Evolutionary conservation across 2,113 vertebrate species (phyloP), one percentile per base, ranked within the genome.

Genomic region (Sceloporus tristichus): DNA sequence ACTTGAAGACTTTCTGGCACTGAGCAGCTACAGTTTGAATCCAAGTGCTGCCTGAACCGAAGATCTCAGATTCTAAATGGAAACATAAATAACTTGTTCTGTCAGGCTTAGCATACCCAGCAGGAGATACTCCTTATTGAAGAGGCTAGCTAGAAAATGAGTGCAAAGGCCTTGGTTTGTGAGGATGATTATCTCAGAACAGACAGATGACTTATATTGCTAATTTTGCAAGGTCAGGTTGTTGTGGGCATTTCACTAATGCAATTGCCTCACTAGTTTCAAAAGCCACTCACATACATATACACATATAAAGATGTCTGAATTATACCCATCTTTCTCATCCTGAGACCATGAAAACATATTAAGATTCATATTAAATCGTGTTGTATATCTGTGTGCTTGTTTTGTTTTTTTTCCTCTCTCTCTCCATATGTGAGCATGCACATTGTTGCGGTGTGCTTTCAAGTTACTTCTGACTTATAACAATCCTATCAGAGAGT

Each of bases 241-340:
- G 75, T 59, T 85, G 75, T 66, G 86, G 82, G 85, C 92, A 80
- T 87, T 95, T 19, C 83, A 83, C 68, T 88, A 85, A 90, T 76
- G 90, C 83, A 62, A 8, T 4, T 38, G 81, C 85, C 90, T 92
- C 92, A 82, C 71, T 89, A 68, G 56, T 90, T 86, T 62, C 66
- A 76, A 84, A 88, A 80, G 38, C 38, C n/a, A n/a, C 19, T 27
- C 6, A 62, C 56, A 80, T 5, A 89, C 27, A 81, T 85, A 86
- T 19, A 42, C 14, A 90, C 86, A 38, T 14, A 84, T 2, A 87
- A 4, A n/a, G 79, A 79, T 90, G 90, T 87, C 65, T 91, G 90
- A 93, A 86, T 89, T 77, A 0, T 82, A 78, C 23, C 68, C 53
- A 82, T 82, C 16, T 91, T 85, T 53, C 18, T 92, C 91, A 89